These are phyloP conservation scores for Notoglanidium macrostoma DNA, from an alignment of 2,797 vertebrate species.

Conservation along the genomic window DNA sequence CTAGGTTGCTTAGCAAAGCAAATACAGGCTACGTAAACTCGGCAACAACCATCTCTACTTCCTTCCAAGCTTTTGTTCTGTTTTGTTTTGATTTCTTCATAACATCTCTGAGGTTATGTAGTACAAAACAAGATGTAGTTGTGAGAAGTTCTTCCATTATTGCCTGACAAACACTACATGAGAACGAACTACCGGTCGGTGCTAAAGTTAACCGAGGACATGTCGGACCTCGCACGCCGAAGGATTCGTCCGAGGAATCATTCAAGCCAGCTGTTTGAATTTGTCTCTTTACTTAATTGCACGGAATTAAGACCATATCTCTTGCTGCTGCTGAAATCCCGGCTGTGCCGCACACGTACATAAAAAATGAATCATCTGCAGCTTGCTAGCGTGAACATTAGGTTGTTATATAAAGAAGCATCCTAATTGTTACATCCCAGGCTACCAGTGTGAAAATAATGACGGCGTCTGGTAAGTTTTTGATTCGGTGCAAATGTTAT, in stretches of 20 bases:
- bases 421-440: not conserved
- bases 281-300: no score
- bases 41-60: not conserved
- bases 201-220: not conserved
- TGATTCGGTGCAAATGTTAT: not conserved
- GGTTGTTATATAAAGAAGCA: not conserved
- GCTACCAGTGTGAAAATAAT: not conserved
- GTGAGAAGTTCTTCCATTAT: not conserved
- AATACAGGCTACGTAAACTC: not conserved
- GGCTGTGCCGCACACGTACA: not conserved
- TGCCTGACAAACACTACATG: not conserved
- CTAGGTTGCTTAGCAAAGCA: not conserved
- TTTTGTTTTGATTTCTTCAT: not conserved
- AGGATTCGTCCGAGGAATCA: not conserved
- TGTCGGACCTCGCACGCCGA: not conserved
- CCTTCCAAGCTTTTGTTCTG: no score
- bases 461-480: no score
- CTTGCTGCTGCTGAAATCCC: not conserved
- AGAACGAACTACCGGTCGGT: not conserved
- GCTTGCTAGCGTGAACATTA: not conserved
- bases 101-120: not conserved
- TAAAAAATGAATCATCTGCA: not conserved
- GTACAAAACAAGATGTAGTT: no score
- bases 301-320: no score
- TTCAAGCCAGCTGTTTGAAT: not conserved